A percentile compares a stretch with the other conserved stretches of the same genome.
These are phyloP conservation scores for Heterotilapia buettikoferi DNA, from an alignment of 2,113 vertebrate species.

Conservation along the genomic window DNA sequence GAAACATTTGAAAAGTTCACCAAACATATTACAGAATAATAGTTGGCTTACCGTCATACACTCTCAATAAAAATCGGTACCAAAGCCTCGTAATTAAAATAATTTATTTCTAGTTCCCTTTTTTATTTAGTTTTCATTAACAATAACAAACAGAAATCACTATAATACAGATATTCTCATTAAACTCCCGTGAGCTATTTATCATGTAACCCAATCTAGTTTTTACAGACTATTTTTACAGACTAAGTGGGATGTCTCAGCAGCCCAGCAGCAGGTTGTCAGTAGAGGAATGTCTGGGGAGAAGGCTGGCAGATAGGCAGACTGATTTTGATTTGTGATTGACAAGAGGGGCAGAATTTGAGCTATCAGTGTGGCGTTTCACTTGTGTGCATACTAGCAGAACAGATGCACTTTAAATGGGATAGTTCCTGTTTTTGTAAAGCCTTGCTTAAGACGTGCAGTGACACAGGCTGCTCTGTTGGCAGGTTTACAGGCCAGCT, in stretches of 20 bases:
- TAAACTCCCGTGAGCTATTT: neutral
- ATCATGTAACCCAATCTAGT: neutral
- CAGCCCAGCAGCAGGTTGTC: neutral
- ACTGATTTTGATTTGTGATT: neutral
- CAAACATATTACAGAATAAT: neutral
- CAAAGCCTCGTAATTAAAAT: neutral
- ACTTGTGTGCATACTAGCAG: neutral
- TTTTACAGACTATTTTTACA: neutral
- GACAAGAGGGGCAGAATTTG: conserved; percentile 1
- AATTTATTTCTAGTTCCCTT: neutral
- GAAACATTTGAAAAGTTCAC: neutral
- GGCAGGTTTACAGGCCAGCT: conserved; percentile 86
- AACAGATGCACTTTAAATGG: neutral
- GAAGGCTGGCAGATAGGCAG: neutral
- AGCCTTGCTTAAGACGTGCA: neutral
- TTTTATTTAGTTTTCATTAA: neutral
- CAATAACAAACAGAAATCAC: neutral
- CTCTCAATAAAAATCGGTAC: neutral
- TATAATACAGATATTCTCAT: neutral
- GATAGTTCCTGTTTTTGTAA: neutral
- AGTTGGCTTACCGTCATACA: neutral
- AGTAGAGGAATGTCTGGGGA: neutral
- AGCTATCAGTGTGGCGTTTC: neutral
- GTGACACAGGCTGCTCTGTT: conserved; percentile 10
- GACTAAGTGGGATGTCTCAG: neutral